Evolutionary conservation across 2,797 vertebrate species (phyloP), one percentile per base, ranked within the genome.

Genomic region (Pelodytes ibericus): DNA sequence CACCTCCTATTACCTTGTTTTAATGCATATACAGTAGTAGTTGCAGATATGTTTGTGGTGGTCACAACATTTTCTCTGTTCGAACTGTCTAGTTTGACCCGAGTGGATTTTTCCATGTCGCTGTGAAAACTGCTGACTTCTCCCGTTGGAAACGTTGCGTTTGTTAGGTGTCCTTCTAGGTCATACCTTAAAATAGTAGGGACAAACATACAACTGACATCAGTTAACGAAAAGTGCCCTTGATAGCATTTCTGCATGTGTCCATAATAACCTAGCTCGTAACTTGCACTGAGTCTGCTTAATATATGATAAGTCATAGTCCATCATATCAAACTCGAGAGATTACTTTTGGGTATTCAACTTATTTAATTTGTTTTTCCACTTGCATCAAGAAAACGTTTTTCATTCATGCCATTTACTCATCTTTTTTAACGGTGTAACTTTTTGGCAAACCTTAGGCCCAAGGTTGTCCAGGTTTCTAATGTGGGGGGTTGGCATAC

Each of bases 111-210:
- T 89, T 98, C 96, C 68, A 93, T 89, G 80, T 97, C 94, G 4
- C 95, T 94, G 36, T 95, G 95, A 89, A 96, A 97, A 86, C 94
- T 96, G 79, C 92, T 97, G 81, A 99, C 96, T 80, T 97, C 95
- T 26, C 95, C 96, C 0, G 97, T 98, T 0, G 96, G 96, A 81
- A 95, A 94, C 29, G 96, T 99, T 64, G 93, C 95, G 39, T 97
- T 98, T 89, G 94, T 96, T 84, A 97, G 88, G 49, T 96, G 95
- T 71, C 97, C 97, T 75, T 97, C 94, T 0, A 87, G 86, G 86
- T 95, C 95, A 82, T 98, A 98, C 85, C 96, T 98, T 27, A 69
- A 72, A 75, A 61, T 41, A 72, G 41, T 24, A 72, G 22, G 29
- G 30, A 13, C 63, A 77, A 66, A 70, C n/a, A 76, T 8, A 68